A percentile compares a stretch with the other conserved stretches of the same genome.
Conservation (phyloP, 2,888 invertebrate species). For the Teleiodes luculella region DNA sequence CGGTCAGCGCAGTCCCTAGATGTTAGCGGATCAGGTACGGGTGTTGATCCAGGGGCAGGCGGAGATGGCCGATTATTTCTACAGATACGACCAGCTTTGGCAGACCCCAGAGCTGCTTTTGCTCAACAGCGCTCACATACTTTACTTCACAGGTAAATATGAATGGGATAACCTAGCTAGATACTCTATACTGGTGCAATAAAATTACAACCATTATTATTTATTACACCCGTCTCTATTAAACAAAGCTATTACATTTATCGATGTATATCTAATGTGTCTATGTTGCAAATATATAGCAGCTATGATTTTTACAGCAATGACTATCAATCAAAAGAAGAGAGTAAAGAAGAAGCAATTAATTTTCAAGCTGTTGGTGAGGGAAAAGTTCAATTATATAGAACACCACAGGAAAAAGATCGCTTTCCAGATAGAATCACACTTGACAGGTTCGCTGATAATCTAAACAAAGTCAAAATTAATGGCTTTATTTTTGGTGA, state of each 20-base stretch:
- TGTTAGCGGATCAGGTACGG: conserved; percentile 41
- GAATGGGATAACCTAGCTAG: neutral
- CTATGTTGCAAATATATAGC: too few relatives aligned
- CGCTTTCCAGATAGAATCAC: conserved; percentile 93
- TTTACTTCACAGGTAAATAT: conserved; percentile 59
- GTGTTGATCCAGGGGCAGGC: conserved; percentile 44
- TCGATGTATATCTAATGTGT: too few relatives aligned
- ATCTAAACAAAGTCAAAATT: neutral
- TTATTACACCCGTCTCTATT: too few relatives aligned
- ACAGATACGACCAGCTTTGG: conserved; percentile 69
- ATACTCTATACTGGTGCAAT: neutral
- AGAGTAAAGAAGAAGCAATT: conserved; percentile 57
- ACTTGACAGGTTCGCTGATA: conserved; percentile 81
- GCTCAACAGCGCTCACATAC: conserved; percentile 70
- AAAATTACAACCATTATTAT: too few relatives aligned
- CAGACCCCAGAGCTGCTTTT: conserved; percentile 54
- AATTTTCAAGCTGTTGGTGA: conserved; percentile 80
- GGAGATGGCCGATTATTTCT: conserved; percentile 66
- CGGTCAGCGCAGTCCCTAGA: conserved; percentile 72
- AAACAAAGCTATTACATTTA: too few relatives aligned
- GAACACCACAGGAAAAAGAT: conserved; percentile 87
- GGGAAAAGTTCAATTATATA: conserved; percentile 83
- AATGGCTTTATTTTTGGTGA: neutral
- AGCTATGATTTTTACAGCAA: too few relatives aligned
- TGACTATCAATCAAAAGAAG: conserved; percentile 45